phyloP scores from a whole-genome alignment of 2,888 invertebrate species.

The Portevinia maculata region DNA sequence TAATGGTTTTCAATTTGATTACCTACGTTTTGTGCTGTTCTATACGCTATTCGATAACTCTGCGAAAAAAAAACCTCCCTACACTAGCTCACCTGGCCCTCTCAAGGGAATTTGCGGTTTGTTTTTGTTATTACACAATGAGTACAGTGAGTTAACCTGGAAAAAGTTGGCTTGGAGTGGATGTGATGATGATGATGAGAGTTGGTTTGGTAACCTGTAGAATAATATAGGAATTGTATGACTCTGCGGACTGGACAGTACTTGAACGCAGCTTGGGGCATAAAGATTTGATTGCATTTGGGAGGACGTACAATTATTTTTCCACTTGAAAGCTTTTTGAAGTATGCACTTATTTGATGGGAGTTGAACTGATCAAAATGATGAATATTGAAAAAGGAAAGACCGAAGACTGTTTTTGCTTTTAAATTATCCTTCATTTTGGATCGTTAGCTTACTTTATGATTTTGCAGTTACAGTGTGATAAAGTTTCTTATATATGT shows the following conservation, averaged over 20 bases:
- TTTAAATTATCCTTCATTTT: no score
- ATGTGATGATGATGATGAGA: background rate
- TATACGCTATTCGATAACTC: background rate
- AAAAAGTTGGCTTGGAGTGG: slow-evolving; percentile 11
- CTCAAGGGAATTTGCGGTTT: background rate
- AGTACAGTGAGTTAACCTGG: slow-evolving; percentile 3
- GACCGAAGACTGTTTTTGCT: no score
- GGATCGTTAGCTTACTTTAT: no score
- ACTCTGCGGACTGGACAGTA: background rate
- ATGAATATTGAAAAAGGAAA: no score
- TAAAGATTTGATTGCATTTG: slow-evolving; percentile 5
- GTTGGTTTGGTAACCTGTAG: background rate
- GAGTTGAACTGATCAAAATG: no score
- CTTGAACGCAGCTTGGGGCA: slow-evolving; percentile 17
- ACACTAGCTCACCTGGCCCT: background rate
- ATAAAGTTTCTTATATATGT: no score
- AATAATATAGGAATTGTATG: background rate
- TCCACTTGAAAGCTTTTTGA: slow-evolving; percentile 5
- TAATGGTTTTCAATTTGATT: slow-evolving; percentile 29
- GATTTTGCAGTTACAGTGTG: no score
- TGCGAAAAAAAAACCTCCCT: no score
- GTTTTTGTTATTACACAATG: slow-evolving; percentile 38
- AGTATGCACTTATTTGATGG: background rate
- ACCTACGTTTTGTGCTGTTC: slow-evolving; percentile 16
- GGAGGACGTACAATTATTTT: slow-evolving; percentile 32